phyloP scores from a whole-genome alignment of 1,140 invertebrate species.

The Listronotus bonariensis region DNA sequence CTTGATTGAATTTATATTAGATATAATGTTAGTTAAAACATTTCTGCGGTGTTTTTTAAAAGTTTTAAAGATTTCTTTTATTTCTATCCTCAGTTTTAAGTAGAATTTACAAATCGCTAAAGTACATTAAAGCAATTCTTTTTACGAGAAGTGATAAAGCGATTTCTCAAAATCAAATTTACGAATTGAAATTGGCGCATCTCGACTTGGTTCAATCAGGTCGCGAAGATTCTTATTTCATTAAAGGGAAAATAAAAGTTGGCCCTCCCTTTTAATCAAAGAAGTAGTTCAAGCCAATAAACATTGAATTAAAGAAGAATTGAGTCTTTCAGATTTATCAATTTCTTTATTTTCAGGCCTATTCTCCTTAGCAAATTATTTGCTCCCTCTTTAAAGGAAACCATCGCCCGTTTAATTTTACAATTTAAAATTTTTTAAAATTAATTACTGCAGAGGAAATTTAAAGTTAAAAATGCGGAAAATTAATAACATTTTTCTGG shows the following conservation, averaged over 20 bases:
- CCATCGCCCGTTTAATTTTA: conserved; percentile 12
- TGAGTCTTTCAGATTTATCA: conserved; percentile 41
- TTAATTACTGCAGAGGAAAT: background rate
- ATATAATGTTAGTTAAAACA: too few species aligned
- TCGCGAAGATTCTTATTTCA: conserved; percentile 39
- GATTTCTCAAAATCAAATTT: conserved; percentile 25
- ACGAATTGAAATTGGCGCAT: conserved; percentile 32
- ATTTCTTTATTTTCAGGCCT: conserved; percentile 37
- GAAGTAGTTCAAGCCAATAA: conserved; percentile 43
- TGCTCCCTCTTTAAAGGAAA: conserved; percentile 11
- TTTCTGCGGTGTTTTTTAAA: too few species aligned
- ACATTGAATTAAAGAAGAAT: conserved; percentile 46
- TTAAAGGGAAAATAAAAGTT: conserved; percentile 41
- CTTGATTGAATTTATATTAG: too few species aligned
- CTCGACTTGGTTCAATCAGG: conserved; percentile 35
- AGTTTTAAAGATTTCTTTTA: too few species aligned
- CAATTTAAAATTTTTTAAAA: conserved; percentile 2
- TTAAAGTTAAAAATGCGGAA: conserved; percentile 16
- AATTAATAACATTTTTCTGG: conserved; percentile 13
- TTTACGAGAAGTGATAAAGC: conserved; percentile 9
- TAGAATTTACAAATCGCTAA: background rate
- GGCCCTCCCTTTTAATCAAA: conserved; percentile 42
- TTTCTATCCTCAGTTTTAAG: too few species aligned
- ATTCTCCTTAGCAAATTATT: conserved; percentile 19
- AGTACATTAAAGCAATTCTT: background rate